Conservation (phyloP, 2,797 vertebrate genomes). For the Orientallactaga sibirica region DNA sequence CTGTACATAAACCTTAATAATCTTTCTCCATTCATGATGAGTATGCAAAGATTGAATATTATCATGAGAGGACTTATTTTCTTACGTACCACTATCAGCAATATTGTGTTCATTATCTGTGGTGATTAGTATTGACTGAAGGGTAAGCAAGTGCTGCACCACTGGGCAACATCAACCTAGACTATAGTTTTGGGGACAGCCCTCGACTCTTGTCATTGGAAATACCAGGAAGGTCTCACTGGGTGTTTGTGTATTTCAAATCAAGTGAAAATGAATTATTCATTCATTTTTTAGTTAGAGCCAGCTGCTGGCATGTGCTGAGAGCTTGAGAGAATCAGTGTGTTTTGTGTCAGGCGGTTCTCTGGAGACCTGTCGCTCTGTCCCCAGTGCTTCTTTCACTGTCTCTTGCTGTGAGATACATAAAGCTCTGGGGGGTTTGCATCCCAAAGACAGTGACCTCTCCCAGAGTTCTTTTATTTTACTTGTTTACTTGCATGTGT, state of each 20-base stretch:
- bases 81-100: not conserved
- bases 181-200: not conserved
- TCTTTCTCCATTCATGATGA: not conserved
- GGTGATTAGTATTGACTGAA: not conserved
- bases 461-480: too few species aligned
- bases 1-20: not conserved
- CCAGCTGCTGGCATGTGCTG: not conserved
- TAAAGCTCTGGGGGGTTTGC: not conserved
- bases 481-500: too few species aligned
- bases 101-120: not conserved
- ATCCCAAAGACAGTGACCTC: not conserved
- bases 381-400: not conserved
- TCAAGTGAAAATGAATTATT: too few species aligned
- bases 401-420: not conserved
- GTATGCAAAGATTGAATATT: not conserved
- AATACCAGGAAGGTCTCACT: not conserved
- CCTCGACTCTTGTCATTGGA: not conserved
- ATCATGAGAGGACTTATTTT: not conserved
- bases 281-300: not conserved
- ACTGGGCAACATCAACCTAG: too few species aligned
- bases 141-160: too few species aligned
- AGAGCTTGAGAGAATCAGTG: not conserved
- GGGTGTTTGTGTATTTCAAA: not conserved
- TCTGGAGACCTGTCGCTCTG: not conserved
- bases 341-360: too few species aligned